phyloP scores from a whole-genome alignment of 2,797 vertebrate species.

The Falco rusticolus region DNA sequence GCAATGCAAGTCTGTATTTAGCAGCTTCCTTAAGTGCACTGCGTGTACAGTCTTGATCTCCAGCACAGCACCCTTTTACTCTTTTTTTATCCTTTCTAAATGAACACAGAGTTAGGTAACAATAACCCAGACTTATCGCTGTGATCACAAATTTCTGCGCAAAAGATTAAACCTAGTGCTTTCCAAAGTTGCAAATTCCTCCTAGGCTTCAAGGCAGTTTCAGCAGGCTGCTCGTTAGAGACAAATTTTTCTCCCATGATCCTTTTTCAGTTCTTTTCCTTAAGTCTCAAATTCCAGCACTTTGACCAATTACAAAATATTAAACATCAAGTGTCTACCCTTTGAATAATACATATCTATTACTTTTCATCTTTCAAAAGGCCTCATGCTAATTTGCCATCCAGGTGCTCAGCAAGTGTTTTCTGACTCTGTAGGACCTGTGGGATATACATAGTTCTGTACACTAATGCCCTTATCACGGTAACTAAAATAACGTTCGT shows the following conservation, averaged over 20 bases:
- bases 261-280: background rate
- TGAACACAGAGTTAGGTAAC: background rate
- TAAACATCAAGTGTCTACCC: too few species aligned
- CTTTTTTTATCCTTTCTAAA: background rate
- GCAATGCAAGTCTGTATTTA: background rate
- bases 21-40: background rate
- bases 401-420: background rate
- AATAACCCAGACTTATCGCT: background rate
- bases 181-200: background rate
- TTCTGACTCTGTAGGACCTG: background rate
- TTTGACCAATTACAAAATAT: background rate
- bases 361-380: background rate
- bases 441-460: background rate
- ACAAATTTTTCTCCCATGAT: background rate
- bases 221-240: background rate
- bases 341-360: background rate
- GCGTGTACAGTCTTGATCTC: background rate
- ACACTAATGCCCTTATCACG: too few species aligned
- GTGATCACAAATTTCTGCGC: background rate
- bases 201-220: background rate
- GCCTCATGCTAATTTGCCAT: background rate
- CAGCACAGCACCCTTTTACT: background rate
- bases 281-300: background rate
- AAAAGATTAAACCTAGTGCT: background rate
- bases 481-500: background rate